A percentile compares a stretch with the other conserved stretches of the same genome.
Evolutionary conservation across 2,888 invertebrate species (phyloP).

Genomic region (Tenthredo scrophulariae): DNA sequence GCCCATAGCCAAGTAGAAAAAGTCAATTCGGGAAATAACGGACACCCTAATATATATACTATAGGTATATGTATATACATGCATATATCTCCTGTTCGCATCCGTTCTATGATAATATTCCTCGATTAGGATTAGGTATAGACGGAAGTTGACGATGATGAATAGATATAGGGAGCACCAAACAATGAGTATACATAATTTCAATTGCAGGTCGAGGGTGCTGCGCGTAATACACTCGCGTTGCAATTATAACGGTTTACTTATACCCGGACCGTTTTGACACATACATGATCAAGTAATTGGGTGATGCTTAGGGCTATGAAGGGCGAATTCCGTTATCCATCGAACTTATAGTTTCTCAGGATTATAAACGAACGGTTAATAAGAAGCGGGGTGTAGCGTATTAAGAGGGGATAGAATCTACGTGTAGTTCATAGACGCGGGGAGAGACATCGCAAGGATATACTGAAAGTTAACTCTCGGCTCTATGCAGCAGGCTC

Average conservation of each 20-base stretch:
- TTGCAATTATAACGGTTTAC: constrained; percentile 25
- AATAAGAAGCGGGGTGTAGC: background rate
- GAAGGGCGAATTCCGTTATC: constrained; percentile 16
- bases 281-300: background rate
- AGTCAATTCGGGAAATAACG: too few relatives aligned
- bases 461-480: constrained; percentile 30
- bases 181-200: background rate
- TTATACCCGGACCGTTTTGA: constrained; percentile 2
- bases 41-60: too few relatives aligned
- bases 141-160: constrained; percentile 6
- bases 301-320: background rate
- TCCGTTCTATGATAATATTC: background rate
- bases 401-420: background rate
- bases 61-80: too few relatives aligned
- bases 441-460: background rate
- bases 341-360: background rate
- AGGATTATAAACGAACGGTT: background rate
- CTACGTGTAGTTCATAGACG: background rate
- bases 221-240: background rate
- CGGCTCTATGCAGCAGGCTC: background rate
- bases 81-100: background rate
- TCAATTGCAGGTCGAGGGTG: background rate
- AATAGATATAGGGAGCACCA: background rate
- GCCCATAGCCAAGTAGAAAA: too few relatives aligned
- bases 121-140: background rate